Base-by-base conservation (phyloP, 2,797 vertebrate species). In the Lepus townsendii region DNA sequence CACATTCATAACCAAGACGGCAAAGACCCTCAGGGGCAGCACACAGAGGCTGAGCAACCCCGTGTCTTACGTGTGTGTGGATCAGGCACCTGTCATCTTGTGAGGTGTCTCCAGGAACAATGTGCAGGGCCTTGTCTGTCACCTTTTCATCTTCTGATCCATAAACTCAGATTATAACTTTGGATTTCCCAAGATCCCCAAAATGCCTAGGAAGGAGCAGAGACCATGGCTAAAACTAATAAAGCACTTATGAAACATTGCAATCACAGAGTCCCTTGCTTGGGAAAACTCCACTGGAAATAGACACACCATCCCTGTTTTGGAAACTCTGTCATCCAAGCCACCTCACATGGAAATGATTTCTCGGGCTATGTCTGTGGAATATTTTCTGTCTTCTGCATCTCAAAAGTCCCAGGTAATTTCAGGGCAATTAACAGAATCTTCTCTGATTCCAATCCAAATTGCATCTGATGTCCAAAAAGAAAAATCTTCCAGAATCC, bases 311-410 rank as follows among this genome's bases (percentile, higher is more conserved):
- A 73, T 76, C 62, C 80, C 52, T 57, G 76, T 75, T 69, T 87
- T 87, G 30, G 80, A 89, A 85, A 82, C 38, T 38, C 30, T 11
- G n/a, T 88, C n/a, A 52, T 88, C 66, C 85, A 66, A 93, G 95
- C 54, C 79, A 27, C 47, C 38, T 90, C 96, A 92, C 66, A 84
- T 92, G 35, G 90, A 92, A 94, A 84, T 68, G 24, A 77, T 88
- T 96, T 92, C 83, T 88, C 47, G 69, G 84, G 47, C 63, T 90
- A 68, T 16, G n/a, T 83, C 76, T 92, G 38, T 50, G 69, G 83
- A 88, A 85, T 75, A 91, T 82, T 68, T 80, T 89, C 89, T 90
- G 47, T 88, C 57, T 88, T 69, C 30, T 32, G 30, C 68, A 82
- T 88, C 78, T 90, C 89, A n/a, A 32, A 82, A 93, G 42, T 76